Evolutionary conservation across 1,140 invertebrate species (phyloP), one percentile per base, ranked within the genome.

Genomic region (Eulimnadia texana): DNA sequence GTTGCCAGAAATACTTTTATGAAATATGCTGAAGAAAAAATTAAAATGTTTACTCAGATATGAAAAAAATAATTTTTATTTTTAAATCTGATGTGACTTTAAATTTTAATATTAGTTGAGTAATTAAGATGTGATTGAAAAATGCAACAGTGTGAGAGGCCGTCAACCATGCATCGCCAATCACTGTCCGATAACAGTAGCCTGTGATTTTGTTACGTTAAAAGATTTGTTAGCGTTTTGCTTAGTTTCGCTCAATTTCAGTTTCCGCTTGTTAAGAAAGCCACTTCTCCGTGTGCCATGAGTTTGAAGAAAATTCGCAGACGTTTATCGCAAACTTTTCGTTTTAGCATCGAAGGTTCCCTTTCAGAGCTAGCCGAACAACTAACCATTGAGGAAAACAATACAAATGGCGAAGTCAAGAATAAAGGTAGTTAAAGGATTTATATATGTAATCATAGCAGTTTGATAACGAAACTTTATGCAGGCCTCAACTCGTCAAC

Each of bases 301-400:
- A 73, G 71, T 64, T 64, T 78, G 65, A 74, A 76, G 65, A 73
- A 75, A 63, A 72, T 78, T 47, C 73, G 75, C 57, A 69, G 76
- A 50, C 69, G 76, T n/a, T 67, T 78, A 50, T 78, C 76, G 3
- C 72, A 74, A 61, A 77, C 74, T 47, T 73, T 77, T 64, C 70
- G 73, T 22, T 67, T 71, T 42, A 71, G 69, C 60, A 68, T 76
- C 22, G 75, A 77, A 64, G 73, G 75, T 27, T 75, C 73, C 54
- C 67, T 78, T 27, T 75, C 75, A 3, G 75, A 76, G 60, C 67
- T 78, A 19, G 74, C 74, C 1, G 74, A 76, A 66, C 74, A 75
- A 49, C 67, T 76, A n/a, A 74, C 74, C 19, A 70, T 75, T 29
- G 74, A 76, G 58, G 75, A 77, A 53, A 70, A 72, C 64, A 71